Evolutionary conservation across 1,140 invertebrate species (phyloP).

Genomic region (Eumaeus atala): DNA sequence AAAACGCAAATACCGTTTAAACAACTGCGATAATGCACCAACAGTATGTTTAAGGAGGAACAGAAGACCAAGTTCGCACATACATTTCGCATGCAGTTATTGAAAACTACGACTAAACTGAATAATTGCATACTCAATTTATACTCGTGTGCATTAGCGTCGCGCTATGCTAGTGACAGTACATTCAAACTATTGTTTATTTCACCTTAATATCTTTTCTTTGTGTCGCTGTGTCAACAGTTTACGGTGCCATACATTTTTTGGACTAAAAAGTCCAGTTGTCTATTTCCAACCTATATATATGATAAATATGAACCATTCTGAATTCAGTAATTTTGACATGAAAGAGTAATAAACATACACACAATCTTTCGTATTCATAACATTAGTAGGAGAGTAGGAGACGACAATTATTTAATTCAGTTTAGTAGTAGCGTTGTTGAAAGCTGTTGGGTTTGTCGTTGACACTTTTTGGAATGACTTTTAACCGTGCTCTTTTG

Average conservation of each 20-base stretch:
- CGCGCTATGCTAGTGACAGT: neutral
- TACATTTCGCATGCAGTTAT: neutral
- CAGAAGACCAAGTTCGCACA: neutral
- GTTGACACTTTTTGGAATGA: neutral
- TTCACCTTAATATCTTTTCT: too few relatives aligned
- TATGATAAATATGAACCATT: too few relatives aligned
- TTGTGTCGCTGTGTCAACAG: too few relatives aligned
- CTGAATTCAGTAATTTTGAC: too few relatives aligned
- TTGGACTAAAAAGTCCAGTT: too few relatives aligned
- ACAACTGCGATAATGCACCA: neutral
- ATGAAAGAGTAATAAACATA: neutral
- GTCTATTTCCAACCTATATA: too few relatives aligned
- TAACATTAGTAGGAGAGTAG: neutral
- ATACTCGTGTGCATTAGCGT: neutral
- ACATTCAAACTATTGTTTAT: neutral
- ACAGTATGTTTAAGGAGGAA: neutral
- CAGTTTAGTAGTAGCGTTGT: too few relatives aligned
- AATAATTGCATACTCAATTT: slow-evolving; percentile 9
- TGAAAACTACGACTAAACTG: neutral
- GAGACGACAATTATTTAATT: too few relatives aligned
- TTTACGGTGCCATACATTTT: too few relatives aligned
- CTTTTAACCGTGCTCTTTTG: neutral
- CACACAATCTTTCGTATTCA: neutral
- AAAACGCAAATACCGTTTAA: neutral
- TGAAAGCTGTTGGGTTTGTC: too few relatives aligned